Percentiles rank a stretch among this genome's conserved stretches.
Evolutionary conservation across 2,113 vertebrate genomes (phyloP).

Genomic region (Gila orcuttii): DNA sequence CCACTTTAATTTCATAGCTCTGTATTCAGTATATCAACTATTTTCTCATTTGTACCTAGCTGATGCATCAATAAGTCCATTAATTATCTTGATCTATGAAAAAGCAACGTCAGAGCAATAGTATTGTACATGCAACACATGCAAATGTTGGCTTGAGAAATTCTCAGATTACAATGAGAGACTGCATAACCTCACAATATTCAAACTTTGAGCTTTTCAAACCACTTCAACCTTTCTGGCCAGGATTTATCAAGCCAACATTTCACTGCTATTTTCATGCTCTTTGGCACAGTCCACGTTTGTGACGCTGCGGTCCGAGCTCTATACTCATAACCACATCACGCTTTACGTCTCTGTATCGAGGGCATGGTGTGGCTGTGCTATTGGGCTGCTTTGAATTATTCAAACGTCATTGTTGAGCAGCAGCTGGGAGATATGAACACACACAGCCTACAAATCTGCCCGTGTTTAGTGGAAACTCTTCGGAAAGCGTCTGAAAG

Average conservation of each 20-base stretch:
- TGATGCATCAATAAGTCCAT: too few relatives aligned
- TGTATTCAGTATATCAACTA: too few relatives aligned
- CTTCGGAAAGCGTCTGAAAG: background rate
- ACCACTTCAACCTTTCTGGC: background rate
- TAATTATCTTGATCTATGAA: too few relatives aligned
- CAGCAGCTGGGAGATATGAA: constrained; percentile 37
- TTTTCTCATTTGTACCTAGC: too few relatives aligned
- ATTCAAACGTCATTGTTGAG: constrained; percentile 48
- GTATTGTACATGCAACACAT: too few relatives aligned
- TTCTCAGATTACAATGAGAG: background rate
- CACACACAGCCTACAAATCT: constrained; percentile 44
- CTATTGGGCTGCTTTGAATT: constrained; percentile 51
- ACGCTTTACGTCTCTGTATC: too few relatives aligned
- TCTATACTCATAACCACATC: background rate
- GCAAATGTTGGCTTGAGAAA: too few relatives aligned
- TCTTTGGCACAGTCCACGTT: background rate
- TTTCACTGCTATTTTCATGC: background rate
- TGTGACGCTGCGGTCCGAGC: background rate
- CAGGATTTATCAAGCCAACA: background rate
- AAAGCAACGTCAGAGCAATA: too few relatives aligned
- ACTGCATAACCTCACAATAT: background rate
- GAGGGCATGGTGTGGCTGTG: background rate
- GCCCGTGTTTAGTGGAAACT: constrained; percentile 21
- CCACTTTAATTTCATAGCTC: too few relatives aligned
- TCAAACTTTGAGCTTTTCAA: background rate